Evolutionary conservation across 2,797 vertebrate genomes (phyloP).

Genomic region (Urosaurus nigricauda): DNA sequence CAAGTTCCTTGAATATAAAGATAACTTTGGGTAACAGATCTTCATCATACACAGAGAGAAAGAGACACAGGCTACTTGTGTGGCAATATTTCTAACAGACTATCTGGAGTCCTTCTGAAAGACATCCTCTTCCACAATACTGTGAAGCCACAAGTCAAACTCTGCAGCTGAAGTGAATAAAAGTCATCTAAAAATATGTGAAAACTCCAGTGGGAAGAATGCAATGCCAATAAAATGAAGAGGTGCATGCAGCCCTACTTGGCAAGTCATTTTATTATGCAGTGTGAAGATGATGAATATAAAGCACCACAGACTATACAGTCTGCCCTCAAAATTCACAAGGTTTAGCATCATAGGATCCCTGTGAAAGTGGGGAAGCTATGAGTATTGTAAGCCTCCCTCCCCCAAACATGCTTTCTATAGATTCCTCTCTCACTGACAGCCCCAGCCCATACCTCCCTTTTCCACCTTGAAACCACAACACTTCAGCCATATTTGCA

Average conservation of each 20-base stretch:
- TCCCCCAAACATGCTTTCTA: too few species aligned
- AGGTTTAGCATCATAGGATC: too few species aligned
- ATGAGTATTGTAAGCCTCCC: too few species aligned
- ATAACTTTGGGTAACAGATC: background rate
- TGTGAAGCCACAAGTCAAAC: background rate
- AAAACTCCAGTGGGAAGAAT: constrained; percentile 20
- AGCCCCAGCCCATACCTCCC: too few species aligned
- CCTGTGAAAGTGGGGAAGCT: too few species aligned
- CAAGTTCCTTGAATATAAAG: background rate
- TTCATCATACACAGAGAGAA: background rate
- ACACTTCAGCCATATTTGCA: too few species aligned
- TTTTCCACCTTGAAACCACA: too few species aligned
- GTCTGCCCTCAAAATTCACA: background rate
- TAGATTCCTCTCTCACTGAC: too few species aligned
- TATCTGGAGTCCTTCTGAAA: background rate
- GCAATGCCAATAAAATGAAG: constrained; percentile 12
- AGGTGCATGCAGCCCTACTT: constrained; percentile 3
- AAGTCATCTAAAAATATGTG: constrained; percentile 21
- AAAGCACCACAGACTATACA: background rate
- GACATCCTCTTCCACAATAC: background rate
- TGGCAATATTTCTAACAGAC: background rate
- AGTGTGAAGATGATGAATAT: background rate
- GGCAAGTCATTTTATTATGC: constrained; percentile 18
- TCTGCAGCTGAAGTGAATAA: constrained; percentile 5
- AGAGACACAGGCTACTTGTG: background rate